These are phyloP conservation scores for Limosa lapponica DNA, from an alignment of 2,797 vertebrate species.

Conservation along the genomic window DNA sequence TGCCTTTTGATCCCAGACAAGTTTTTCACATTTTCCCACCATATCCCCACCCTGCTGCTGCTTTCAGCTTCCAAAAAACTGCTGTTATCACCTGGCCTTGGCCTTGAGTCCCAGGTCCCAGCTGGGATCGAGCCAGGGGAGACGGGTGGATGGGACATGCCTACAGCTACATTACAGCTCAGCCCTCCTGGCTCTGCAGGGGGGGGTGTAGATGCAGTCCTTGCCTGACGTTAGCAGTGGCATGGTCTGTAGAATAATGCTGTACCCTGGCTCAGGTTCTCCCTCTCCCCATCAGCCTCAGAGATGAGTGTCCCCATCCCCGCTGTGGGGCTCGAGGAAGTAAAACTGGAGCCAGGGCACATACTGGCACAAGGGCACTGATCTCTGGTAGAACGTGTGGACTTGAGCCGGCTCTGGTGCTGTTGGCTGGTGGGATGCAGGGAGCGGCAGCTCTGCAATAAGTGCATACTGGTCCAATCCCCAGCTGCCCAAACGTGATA, in stretches of 20 bases:
- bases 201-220: not conserved
- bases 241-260: not conserved
- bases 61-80: not conserved
- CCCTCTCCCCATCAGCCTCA: not conserved
- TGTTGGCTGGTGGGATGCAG: not conserved
- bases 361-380: not conserved
- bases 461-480: too few species aligned
- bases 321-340: not conserved
- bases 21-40: not conserved
- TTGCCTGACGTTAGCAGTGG: not conserved
- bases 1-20: not conserved
- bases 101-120: not conserved
- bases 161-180: not conserved
- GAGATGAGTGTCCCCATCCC: not conserved
- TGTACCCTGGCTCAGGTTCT: not conserved
- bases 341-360: not conserved
- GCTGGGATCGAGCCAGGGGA: not conserved
- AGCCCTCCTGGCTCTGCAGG: not conserved
- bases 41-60: not conserved
- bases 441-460: not conserved
- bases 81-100: not conserved
- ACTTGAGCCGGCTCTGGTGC: not conserved
- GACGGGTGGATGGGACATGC: not conserved
- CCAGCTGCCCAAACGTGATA: accelerated
- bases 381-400: not conserved